Conservation (phyloP, 2,888 invertebrate genomes). For the Entomobrya proxima region DNA sequence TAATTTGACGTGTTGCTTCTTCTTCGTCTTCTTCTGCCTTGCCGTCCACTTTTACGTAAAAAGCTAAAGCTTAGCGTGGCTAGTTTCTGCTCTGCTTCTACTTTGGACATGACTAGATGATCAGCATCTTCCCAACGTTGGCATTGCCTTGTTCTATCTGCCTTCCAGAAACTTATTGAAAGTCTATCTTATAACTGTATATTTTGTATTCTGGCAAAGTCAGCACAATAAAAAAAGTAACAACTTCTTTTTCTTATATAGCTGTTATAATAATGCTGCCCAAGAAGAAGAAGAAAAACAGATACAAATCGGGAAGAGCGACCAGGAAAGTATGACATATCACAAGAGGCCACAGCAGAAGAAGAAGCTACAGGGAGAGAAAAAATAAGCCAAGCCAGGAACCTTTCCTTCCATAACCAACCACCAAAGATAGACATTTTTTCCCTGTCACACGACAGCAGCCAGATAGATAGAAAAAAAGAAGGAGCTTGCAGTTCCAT, state of each 20-base stretch:
- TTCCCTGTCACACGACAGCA: not conserved
- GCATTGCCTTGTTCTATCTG: not conserved
- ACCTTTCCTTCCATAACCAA: not conserved
- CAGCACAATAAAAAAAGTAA: not conserved
- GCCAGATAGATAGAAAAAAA: not conserved
- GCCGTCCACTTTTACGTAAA: slow-evolving; percentile 7
- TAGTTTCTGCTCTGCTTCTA: too few relatives aligned
- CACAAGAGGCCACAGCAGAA: slow-evolving; percentile 35
- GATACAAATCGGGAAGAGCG: slow-evolving; percentile 39
- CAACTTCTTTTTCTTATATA: not conserved
- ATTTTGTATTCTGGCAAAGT: slow-evolving; percentile 9
- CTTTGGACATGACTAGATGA: slow-evolving; percentile 7
- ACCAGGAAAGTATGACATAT: slow-evolving; percentile 53
- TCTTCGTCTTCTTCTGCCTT: not conserved
- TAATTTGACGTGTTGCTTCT: slow-evolving; percentile 20
- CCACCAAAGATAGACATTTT: not conserved
- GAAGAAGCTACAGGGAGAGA: slow-evolving; percentile 7
- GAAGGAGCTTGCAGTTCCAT: not conserved
- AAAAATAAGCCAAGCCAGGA: not conserved
- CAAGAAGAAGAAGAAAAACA: too few relatives aligned
- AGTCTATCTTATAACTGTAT: too few relatives aligned
- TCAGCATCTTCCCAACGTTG: not conserved
- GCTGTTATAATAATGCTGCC: too few relatives aligned
- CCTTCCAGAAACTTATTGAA: not conserved
- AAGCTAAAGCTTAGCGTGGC: not conserved